phyloP scores from a whole-genome alignment of 2,113 vertebrate species.

The Dromaius novaehollandiae region DNA sequence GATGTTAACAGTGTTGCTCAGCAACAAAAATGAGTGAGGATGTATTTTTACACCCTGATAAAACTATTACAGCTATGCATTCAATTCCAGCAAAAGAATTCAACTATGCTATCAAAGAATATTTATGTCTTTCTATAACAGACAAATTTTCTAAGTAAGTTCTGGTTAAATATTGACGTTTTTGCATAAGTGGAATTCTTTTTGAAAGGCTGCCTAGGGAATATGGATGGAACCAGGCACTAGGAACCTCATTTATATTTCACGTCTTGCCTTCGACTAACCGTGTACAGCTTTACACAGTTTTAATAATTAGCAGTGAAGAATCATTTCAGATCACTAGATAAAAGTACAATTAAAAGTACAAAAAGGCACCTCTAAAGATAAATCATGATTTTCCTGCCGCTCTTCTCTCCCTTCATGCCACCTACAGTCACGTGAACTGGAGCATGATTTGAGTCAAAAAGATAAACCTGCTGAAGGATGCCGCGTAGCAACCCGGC shows the following conservation, averaged over 20 bases:
- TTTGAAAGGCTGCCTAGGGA: neutral
- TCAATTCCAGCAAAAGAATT: neutral
- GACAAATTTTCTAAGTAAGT: neutral
- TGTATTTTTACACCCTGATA: conserved; percentile 33
- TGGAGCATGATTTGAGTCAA: neutral
- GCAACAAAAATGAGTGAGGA: conserved; percentile 27
- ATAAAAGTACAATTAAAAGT: neutral
- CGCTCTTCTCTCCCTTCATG: neutral
- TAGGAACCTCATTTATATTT: neutral
- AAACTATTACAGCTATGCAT: neutral
- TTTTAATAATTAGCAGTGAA: neutral
- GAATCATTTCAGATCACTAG: neutral
- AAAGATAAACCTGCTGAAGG: conserved; percentile 1
- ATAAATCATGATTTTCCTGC: neutral
- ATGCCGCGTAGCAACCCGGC: neutral
- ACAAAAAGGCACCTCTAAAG: neutral
- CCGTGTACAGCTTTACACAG: neutral
- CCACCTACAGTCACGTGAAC: neutral
- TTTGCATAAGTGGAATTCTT: neutral
- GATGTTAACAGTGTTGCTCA: conserved; percentile 13
- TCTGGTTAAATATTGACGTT: conserved; percentile 40
- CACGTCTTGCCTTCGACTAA: neutral
- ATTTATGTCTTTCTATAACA: neutral
- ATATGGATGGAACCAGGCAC: neutral
- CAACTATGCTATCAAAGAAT: neutral